Evolutionary conservation across 1,140 invertebrate genomes (phyloP), one percentile per base, ranked within the genome.

Genomic region (Drosophila dunni): DNA sequence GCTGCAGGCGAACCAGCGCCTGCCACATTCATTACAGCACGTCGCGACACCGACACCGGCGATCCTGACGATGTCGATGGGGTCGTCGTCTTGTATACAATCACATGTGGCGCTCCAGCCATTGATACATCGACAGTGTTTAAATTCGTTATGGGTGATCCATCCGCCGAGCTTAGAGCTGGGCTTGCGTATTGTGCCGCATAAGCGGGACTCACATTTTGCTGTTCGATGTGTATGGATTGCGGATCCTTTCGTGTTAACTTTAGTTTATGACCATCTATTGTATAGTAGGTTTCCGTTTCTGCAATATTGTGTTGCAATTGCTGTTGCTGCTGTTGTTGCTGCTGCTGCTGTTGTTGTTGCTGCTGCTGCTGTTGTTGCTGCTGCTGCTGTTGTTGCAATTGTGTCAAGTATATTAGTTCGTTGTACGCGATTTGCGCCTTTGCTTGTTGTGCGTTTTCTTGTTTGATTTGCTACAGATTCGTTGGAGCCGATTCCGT

Each of bases 401-500:
- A 78, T 78, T 91, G 83, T 51, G 85, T 91, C 72, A 91, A 79
- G 76, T 91, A 91, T 61, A 91, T 79, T 68, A 91, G 60, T 60
- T 91, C 91, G 86, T 91, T 91, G 79, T 92, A 91, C 56, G 75
- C 90, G 40, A 91, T 72, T 79, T 91, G 90, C 66, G 81, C 77
- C 65, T 86, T 86, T 50, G 82, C 73, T 70, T 81, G 75, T 50
- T 79, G 79, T 45, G 63, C 60, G 63, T 85, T 91, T 90, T 91
- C 90, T 84, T 91, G 90, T 76, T 91, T 91, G 74, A 91, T 91
- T 86, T 90, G 86, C 90, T 91, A 78, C 60, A 79, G 50, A 67
- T 73, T 71, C 56, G 53, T 63, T 54, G 62, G 38, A 45, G 70
- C 56, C 57, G 70, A 29, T 29, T 29, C 60, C 53, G 38, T 50